These are phyloP conservation scores for Patiria miniata DNA, from an alignment of 35 echinoderm and acorn worm genomes.

Conservation along the genomic window DNA sequence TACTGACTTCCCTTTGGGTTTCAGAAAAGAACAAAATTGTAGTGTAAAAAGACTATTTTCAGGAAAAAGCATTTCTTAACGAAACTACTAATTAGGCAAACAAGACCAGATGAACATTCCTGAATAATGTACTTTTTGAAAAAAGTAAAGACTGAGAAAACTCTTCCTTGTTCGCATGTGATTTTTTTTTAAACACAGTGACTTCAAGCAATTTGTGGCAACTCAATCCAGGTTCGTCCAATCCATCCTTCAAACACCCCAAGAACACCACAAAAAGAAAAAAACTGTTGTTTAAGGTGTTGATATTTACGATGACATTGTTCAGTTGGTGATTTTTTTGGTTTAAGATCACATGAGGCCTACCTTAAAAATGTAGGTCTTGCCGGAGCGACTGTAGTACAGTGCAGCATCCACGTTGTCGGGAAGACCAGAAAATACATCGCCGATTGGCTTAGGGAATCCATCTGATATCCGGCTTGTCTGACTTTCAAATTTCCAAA, in stretches of 20 bases:
- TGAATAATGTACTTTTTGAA: too few relatives aligned
- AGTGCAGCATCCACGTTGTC: slow-evolving; percentile 84
- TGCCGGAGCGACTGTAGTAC: slow-evolving; percentile 50
- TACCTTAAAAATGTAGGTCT: slow-evolving; percentile 96
- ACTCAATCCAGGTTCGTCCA: too few relatives aligned
- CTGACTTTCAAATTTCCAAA: background rate
- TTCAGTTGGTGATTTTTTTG: background rate
- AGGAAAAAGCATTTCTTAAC: background rate
- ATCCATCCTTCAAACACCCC: too few relatives aligned
- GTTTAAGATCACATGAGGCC: background rate
- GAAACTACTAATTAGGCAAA: background rate
- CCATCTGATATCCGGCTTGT: background rate
- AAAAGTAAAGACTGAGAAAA: too few relatives aligned
- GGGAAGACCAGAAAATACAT: slow-evolving; percentile 65
- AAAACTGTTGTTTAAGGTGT: too few relatives aligned
- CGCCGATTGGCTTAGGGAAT: slow-evolving; percentile 49
- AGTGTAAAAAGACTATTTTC: too few relatives aligned
- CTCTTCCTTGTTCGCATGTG: too few relatives aligned
- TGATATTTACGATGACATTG: too few relatives aligned
- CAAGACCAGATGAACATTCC: too few relatives aligned
- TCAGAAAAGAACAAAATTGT: background rate
- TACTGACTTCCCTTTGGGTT: slow-evolving; percentile 42
- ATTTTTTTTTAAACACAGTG: too few relatives aligned
- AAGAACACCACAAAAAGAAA: too few relatives aligned
- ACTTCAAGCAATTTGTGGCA: too few relatives aligned